Evolutionary conservation across 2,888 invertebrate genomes (phyloP).

Genomic region (Drosophila gaucha): DNA sequence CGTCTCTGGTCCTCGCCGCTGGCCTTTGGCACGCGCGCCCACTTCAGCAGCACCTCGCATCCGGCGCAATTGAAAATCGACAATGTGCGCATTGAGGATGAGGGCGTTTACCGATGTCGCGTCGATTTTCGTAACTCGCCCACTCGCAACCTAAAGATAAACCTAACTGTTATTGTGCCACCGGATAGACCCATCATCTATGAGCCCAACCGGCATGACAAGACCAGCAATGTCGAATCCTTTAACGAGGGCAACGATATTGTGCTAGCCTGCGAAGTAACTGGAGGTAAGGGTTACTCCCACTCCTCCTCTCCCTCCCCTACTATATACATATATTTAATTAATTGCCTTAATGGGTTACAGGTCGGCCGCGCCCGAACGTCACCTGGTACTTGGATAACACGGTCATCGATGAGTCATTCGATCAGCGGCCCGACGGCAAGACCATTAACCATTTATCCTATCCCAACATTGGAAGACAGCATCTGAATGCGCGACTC

Average conservation of each 20-base stretch:
- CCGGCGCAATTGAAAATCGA: conserved; percentile 92
- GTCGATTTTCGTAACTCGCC: conserved; percentile 91
- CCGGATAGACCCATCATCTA: conserved; percentile 93
- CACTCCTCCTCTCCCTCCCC: background rate
- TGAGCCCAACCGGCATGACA: conserved; percentile 91
- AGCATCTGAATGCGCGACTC: conserved; percentile 92
- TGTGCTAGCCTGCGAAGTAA: conserved; percentile 92
- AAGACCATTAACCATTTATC: conserved; percentile 92
- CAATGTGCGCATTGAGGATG: conserved; percentile 87
- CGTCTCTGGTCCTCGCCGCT: conserved; percentile 93
- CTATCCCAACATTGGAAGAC: conserved; percentile 92
- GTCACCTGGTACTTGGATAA: conserved; percentile 95
- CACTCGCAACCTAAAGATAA: conserved; percentile 90
- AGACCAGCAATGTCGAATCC: conserved; percentile 90
- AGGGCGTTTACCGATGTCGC: conserved; percentile 90
- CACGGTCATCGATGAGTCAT: conserved; percentile 93
- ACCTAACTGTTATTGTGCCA: conserved; percentile 92
- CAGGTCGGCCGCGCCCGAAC: conserved; percentile 91
- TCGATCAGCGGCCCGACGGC: conserved; percentile 89
- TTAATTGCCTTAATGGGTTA: conserved; percentile 6
- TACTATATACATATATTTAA: conserved; percentile 8
- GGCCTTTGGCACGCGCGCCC: conserved; percentile 92
- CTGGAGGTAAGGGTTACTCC: conserved; percentile 88
- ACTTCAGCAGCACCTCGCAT: conserved; percentile 92
- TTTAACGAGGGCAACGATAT: conserved; percentile 95